phyloP scores from a whole-genome alignment of 2,113 vertebrate genomes.

The Parus major region DNA sequence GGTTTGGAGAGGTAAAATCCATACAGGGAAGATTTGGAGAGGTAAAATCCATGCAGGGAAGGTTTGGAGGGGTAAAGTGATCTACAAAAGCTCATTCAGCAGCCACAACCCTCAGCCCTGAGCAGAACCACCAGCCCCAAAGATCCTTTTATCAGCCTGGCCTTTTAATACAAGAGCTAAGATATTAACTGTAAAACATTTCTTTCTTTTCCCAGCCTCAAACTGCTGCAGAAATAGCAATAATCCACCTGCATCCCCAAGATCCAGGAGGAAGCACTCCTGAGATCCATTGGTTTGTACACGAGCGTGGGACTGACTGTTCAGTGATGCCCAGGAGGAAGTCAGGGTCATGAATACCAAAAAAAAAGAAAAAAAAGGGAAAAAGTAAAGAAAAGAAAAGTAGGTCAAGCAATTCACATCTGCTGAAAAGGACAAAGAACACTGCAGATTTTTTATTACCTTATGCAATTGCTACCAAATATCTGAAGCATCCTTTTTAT shows the following conservation, averaged over 20 bases:
- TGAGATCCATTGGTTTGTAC: not conserved
- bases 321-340: not conserved
- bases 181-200: not conserved
- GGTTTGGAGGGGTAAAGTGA: not conserved
- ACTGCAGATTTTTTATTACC: slow-evolving; percentile 20
- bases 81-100: not conserved
- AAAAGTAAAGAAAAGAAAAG: not conserved
- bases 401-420: slow-evolving; percentile 34
- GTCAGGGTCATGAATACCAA: not conserved
- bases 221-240: not conserved
- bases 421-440: slow-evolving; percentile 26
- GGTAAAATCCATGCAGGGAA: not conserved
- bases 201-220: not conserved
- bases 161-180: not conserved
- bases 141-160: not conserved
- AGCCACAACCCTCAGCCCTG: not conserved
- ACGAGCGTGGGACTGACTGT: fast-evolving
- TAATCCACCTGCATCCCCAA: not conserved
- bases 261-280: not conserved
- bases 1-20: not conserved
- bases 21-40: not conserved
- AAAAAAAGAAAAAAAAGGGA: fast-evolving
- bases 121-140: not conserved
- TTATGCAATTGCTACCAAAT: slow-evolving; percentile 39
- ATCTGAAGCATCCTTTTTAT: slow-evolving; percentile 30